Percentiles rank a stretch among this genome's conserved stretches.
Conservation (phyloP, 2,888 invertebrate genomes). For the Cerastis rubricosa region DNA sequence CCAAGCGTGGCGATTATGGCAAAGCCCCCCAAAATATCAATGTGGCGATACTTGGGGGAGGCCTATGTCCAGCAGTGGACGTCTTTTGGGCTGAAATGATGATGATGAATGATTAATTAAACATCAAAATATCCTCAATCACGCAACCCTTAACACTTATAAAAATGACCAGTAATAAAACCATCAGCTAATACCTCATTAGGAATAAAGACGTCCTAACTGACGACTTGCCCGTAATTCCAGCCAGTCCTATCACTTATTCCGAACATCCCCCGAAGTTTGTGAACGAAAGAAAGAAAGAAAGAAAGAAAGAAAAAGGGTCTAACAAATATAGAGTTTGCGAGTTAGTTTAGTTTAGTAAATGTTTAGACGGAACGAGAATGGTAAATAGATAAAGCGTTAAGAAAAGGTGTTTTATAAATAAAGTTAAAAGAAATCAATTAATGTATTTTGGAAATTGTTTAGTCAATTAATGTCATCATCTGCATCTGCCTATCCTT, state of each 20-base stretch:
- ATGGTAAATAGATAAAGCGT: constrained; percentile 41
- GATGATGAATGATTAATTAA: too few relatives aligned
- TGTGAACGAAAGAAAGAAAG: constrained; percentile 38
- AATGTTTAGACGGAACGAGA: constrained; percentile 62
- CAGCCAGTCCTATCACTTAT: constrained; percentile 56
- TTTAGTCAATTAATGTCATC: not conserved
- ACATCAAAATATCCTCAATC: not conserved
- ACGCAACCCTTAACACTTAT: not conserved
- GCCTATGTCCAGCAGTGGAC: too few relatives aligned
- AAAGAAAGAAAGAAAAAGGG: constrained; percentile 56
- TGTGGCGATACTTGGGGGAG: too few relatives aligned
- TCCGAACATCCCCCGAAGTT: constrained; percentile 60
- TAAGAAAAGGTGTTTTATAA: not conserved
- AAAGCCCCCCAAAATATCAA: too few relatives aligned
- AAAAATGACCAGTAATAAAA: constrained; percentile 18
- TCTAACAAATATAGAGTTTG: constrained; percentile 55
- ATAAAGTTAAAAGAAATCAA: not conserved
- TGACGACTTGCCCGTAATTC: constrained; percentile 31
- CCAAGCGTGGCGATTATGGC: too few relatives aligned
- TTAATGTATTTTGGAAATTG: not conserved
- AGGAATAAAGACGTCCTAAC: constrained; percentile 34
- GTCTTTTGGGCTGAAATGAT: too few relatives aligned
- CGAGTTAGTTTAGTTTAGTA: constrained; percentile 64
- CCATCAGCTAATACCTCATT: constrained; percentile 43
- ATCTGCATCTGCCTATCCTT: too few relatives aligned